Evolutionary conservation across 2,113 vertebrate species (phyloP).

Genomic region (Galeopterus variegatus): DNA sequence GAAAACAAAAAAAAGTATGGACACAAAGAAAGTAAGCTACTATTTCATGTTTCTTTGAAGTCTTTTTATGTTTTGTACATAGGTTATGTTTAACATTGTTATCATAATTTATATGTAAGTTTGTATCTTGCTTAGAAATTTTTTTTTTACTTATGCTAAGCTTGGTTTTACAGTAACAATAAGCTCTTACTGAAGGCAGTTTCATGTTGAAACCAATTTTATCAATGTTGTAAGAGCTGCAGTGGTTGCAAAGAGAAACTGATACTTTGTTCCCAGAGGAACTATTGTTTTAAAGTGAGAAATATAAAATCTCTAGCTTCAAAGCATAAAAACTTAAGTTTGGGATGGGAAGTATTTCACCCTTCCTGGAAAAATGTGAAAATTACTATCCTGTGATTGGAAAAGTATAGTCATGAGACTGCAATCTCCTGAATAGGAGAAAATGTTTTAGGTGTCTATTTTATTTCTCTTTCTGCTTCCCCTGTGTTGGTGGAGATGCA

Average conservation of each 20-base stretch:
- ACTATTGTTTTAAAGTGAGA: conserved; percentile 73
- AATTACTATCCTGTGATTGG: conserved; percentile 39
- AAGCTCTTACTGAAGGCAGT: conserved; percentile 62
- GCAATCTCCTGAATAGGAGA: not conserved
- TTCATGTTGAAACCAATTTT: conserved; percentile 71
- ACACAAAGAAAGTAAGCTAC: conserved; percentile 4
- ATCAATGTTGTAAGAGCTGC: conserved; percentile 69
- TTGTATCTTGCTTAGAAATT: conserved; percentile 37
- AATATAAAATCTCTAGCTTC: conserved; percentile 61
- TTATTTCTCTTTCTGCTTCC: not conserved
- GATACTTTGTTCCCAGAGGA: conserved; percentile 76
- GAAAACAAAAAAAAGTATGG: conserved; percentile 53
- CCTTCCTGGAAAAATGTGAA: conserved; percentile 26
- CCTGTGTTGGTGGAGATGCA: not conserved
- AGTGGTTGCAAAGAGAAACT: conserved; percentile 78
- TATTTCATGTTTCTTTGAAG: conserved; percentile 63
- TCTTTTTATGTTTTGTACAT: not conserved
- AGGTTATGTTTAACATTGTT: conserved; percentile 49
- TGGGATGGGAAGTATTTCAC: conserved; percentile 32
- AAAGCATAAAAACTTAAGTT: conserved; percentile 55
- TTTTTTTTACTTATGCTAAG: not conserved
- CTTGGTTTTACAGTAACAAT: conserved; percentile 64
- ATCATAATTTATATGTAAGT: not conserved
- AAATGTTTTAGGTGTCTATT: not conserved
- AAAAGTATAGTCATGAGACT: not conserved